Conservation (phyloP, 1,140 invertebrate species). For the Tetragnatha versicolor region DNA sequence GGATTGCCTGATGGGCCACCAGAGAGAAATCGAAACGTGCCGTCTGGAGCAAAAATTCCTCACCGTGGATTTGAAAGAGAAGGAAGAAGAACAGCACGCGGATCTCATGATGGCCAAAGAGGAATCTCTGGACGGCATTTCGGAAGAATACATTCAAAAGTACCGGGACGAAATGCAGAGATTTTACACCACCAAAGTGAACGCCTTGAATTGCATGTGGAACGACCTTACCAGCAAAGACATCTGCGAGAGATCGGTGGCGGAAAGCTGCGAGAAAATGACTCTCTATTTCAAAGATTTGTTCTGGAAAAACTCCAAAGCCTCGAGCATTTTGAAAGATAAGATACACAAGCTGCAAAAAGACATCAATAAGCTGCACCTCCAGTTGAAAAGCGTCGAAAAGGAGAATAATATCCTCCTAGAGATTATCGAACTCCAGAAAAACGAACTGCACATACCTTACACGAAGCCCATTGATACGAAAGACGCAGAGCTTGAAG, state of each 20-base stretch:
- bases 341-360: background rate
- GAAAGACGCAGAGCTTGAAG: background rate
- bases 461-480: background rate
- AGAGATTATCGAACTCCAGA: background rate
- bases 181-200: background rate
- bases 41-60: background rate
- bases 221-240: background rate
- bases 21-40: background rate
- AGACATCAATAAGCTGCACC: background rate
- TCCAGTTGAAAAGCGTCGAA: background rate
- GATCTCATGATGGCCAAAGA: background rate
- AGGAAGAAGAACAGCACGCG: background rate
- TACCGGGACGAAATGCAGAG: background rate
- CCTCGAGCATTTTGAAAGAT: background rate
- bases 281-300: background rate
- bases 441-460: background rate
- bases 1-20: background rate
- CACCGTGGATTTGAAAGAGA: background rate
- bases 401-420: background rate
- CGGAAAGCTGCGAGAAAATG: background rate
- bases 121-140: background rate
- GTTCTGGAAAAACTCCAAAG: conserved; percentile 11
- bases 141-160: background rate
- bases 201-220: background rate
- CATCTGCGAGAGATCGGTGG: background rate